A percentile compares a stretch with the other conserved stretches of the same genome.
phyloP scores from a whole-genome alignment of 2,113 vertebrate species.

The Oreotrochilus melanogaster region DNA sequence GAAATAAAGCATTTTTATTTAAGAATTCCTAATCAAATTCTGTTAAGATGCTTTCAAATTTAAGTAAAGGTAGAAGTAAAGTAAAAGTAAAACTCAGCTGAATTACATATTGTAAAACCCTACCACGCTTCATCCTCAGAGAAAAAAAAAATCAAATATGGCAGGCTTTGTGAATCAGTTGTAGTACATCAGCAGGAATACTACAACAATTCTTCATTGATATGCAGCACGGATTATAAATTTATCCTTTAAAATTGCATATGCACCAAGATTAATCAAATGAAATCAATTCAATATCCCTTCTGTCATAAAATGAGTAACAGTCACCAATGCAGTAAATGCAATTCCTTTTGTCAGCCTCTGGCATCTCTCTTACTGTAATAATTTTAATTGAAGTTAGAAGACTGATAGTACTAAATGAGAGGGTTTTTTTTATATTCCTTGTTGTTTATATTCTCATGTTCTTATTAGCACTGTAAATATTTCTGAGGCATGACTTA shows the following conservation, averaged over 20 bases:
- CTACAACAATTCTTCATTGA: background rate
- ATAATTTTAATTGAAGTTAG: background rate
- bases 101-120: constrained; percentile 12
- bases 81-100: constrained; percentile 31
- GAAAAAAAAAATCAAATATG: background rate
- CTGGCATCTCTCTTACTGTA: background rate
- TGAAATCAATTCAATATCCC: background rate
- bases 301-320: background rate
- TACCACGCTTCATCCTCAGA: background rate
- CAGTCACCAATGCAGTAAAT: background rate
- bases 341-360: background rate
- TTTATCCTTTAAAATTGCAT: background rate
- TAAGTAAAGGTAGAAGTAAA: background rate
- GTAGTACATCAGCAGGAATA: background rate
- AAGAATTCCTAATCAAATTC: too few species aligned
- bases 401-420: background rate
- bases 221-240: too few species aligned
- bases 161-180: background rate
- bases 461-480: background rate
- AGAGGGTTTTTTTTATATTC: background rate
- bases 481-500: background rate
- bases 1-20: too few species aligned
- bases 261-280: background rate
- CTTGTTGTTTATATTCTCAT: background rate
- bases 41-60: too few species aligned